Evolutionary conservation across 2,797 vertebrate genomes (phyloP).

Genomic region (Ceryle rudis): DNA sequence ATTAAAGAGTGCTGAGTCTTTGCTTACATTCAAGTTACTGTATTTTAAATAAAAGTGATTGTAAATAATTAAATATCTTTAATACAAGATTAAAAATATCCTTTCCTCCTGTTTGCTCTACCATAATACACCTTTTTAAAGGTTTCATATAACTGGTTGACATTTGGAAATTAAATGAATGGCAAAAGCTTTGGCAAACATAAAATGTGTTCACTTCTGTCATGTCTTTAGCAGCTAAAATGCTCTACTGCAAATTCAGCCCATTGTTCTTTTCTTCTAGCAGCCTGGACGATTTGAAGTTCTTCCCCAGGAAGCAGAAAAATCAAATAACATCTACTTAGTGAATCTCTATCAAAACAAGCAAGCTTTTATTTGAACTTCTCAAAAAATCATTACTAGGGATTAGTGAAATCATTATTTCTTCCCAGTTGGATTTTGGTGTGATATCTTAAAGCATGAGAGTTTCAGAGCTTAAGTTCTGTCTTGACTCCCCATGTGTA

Average conservation of each 20-base stretch:
- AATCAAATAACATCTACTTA: constrained; percentile 74
- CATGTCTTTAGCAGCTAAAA: constrained; percentile 49
- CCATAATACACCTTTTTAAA: constrained; percentile 54
- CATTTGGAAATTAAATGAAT: constrained; percentile 77
- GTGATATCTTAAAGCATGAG: not conserved
- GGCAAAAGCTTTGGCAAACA: constrained; percentile 69
- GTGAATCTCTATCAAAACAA: constrained; percentile 71
- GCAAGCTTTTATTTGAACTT: constrained; percentile 74
- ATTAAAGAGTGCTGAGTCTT: constrained; percentile 39
- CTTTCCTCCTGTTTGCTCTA: constrained; percentile 50
- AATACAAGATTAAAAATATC: constrained; percentile 43
- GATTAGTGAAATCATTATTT: constrained; percentile 69
- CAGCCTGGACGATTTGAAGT: constrained; percentile 50
- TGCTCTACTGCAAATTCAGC: constrained; percentile 46
- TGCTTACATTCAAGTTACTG: constrained; percentile 27
- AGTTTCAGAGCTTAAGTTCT: not conserved
- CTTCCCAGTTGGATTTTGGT: constrained; percentile 21
- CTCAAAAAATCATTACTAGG: constrained; percentile 60
- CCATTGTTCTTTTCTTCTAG: constrained; percentile 45
- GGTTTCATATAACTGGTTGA: constrained; percentile 64
- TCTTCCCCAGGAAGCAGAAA: constrained; percentile 63
- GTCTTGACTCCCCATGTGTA: not conserved
- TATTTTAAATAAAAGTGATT: constrained; percentile 33
- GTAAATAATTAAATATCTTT: constrained; percentile 57
- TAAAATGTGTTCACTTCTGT: constrained; percentile 30